A percentile compares a stretch with the other conserved stretches of the same genome.
Conservation (phyloP, 2,888 invertebrate genomes). For the Cantharis flavilabris region DNA sequence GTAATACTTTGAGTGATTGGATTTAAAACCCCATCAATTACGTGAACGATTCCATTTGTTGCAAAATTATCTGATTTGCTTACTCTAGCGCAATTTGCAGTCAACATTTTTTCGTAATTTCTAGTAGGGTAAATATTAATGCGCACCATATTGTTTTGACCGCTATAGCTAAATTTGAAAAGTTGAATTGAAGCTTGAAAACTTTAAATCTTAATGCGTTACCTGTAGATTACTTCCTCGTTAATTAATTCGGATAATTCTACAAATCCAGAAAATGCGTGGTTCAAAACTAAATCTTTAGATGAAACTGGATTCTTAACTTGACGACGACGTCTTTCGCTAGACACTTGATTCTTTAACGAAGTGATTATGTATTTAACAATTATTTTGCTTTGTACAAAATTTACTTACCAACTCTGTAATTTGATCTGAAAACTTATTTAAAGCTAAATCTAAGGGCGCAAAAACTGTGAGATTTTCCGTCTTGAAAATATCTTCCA, state of each 20-base stretch:
- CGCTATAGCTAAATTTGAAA: slow-evolving; percentile 37
- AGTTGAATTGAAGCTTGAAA: not conserved
- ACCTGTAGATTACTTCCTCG: slow-evolving; percentile 58
- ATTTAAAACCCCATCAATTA: slow-evolving; percentile 63
- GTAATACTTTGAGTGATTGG: slow-evolving; percentile 61
- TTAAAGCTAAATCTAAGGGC: slow-evolving; percentile 66
- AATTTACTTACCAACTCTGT: slow-evolving; percentile 58
- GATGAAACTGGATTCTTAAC: slow-evolving; percentile 52
- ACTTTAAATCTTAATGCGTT: slow-evolving; percentile 8
- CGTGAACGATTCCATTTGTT: slow-evolving; percentile 69
- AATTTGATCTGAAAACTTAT: slow-evolving; percentile 59
- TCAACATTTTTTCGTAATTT: slow-evolving; percentile 57
- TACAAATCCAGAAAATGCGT: slow-evolving; percentile 62
- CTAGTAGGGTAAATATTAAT: slow-evolving; percentile 63
- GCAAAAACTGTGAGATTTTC: slow-evolving; percentile 67
- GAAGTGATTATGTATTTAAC: slow-evolving; percentile 14
- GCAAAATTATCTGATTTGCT: slow-evolving; percentile 65
- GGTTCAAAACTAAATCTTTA: slow-evolving; percentile 60
- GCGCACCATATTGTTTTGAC: slow-evolving; percentile 59
- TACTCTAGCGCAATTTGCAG: slow-evolving; percentile 71
- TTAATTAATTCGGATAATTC: slow-evolving; percentile 63
- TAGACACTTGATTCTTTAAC: slow-evolving; percentile 57
- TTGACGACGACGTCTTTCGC: slow-evolving; percentile 36
- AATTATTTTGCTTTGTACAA: not conserved
- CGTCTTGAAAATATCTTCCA: slow-evolving; percentile 57